These are phyloP conservation scores for Phenganax subtilis DNA, from an alignment of 92 coral and sea anemone genomes.

Conservation along the genomic window DNA sequence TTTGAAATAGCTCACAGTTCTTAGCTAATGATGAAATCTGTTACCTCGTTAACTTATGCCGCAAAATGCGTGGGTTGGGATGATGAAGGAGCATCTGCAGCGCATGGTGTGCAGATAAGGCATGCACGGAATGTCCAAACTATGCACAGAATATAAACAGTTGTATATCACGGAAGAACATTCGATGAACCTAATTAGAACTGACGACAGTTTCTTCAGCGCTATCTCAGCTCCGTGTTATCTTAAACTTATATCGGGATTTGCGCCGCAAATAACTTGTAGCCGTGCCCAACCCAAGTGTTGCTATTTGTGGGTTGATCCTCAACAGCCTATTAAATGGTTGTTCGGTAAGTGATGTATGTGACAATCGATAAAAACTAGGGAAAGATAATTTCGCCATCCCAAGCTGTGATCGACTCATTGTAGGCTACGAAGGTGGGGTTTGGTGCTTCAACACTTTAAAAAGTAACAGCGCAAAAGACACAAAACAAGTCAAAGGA, in stretches of 20 bases:
- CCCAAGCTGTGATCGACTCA: background rate
- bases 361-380: background rate
- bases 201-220: slow-evolving; percentile 20
- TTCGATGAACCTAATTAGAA: slow-evolving; percentile 31
- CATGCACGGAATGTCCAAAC: slow-evolving; percentile 22
- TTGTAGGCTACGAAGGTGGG: too few relatives aligned
- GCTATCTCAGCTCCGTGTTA: background rate
- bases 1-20: background rate
- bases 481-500: too few relatives aligned
- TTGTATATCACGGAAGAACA: slow-evolving; percentile 20
- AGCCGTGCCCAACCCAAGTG: slow-evolving; percentile 1
- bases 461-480: too few relatives aligned
- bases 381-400: background rate
- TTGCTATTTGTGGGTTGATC: background rate
- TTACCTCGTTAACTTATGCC: background rate
- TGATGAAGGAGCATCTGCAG: background rate
- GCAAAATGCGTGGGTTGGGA: slow-evolving; percentile 20
- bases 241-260: background rate
- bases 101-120: slow-evolving; percentile 21
- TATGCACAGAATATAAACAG: slow-evolving; percentile 6
- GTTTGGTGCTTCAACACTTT: too few relatives aligned
- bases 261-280: slow-evolving; percentile 4
- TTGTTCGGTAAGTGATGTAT: background rate
- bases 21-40: background rate
- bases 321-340: slow-evolving; percentile 18